phyloP scores from a whole-genome alignment of 2,888 invertebrate species.

The Plebejus melissa region DNA sequence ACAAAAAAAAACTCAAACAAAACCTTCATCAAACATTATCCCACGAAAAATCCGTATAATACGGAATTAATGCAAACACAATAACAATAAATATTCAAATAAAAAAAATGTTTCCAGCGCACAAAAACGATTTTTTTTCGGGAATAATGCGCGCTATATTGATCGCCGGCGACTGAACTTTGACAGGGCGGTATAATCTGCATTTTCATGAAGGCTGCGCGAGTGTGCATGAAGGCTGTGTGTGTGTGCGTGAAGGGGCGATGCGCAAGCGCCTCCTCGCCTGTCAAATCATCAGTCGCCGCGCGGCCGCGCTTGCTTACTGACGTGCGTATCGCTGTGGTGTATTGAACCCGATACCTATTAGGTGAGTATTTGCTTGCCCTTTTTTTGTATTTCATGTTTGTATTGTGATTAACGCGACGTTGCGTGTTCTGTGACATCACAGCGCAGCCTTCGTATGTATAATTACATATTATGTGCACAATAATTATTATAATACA shows the following conservation, averaged over 20 bases:
- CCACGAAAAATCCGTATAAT: conserved; percentile 15
- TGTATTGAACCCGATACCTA: conserved; percentile 50
- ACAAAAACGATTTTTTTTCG: conserved; percentile 8
- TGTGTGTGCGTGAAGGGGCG: conserved; percentile 59
- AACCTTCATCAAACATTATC: not conserved
- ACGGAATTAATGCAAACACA: conserved; percentile 2
- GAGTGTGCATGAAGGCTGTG: conserved; percentile 51
- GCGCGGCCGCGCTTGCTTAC: conserved; percentile 47
- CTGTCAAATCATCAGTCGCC: conserved; percentile 50
- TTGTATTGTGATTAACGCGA: conserved; percentile 57
- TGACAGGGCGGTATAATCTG: conserved; percentile 45
- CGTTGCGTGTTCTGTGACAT: conserved; percentile 41
- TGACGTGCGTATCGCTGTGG: conserved; percentile 47
- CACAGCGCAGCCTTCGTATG: conserved; percentile 35
- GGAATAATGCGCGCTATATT: conserved; percentile 25
- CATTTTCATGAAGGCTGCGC: conserved; percentile 61
- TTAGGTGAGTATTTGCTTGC: conserved; percentile 41
- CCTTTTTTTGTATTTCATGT: conserved; percentile 45
- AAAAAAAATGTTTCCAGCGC: not conserved
- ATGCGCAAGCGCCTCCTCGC: conserved; percentile 64
- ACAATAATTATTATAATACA: conserved; percentile 46
- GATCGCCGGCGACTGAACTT: conserved; percentile 36
- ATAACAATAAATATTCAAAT: not conserved
- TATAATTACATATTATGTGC: conserved; percentile 41
- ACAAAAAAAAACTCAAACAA: not conserved